Evolutionary conservation across 2,888 invertebrate species (phyloP).

Genomic region (Liopterus haemorrhoidalis): DNA sequence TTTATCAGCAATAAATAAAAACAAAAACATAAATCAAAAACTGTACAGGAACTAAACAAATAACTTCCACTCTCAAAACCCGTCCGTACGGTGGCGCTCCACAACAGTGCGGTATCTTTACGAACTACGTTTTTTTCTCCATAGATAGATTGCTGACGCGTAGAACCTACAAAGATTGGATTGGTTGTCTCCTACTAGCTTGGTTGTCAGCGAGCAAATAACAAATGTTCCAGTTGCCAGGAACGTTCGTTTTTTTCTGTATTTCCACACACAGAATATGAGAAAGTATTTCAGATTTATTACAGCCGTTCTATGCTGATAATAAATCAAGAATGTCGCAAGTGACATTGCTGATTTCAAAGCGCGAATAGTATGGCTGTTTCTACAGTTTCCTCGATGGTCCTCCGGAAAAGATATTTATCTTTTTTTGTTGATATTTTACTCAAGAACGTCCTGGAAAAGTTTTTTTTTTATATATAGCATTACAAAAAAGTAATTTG

Average conservation of each 20-base stretch:
- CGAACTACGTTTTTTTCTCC: slow-evolving; percentile 22
- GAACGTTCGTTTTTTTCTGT: too few species aligned
- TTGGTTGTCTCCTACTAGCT: slow-evolving; percentile 7
- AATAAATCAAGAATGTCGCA: slow-evolving; percentile 31
- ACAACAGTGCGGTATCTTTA: slow-evolving; percentile 12
- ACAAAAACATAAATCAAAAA: too few species aligned
- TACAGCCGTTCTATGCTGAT: slow-evolving; percentile 28
- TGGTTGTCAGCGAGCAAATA: slow-evolving; percentile 19
- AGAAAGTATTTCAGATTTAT: slow-evolving; percentile 38
- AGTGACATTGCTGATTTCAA: slow-evolving; percentile 32
- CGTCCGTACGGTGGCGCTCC: slow-evolving; percentile 7
- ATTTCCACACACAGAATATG: slow-evolving; percentile 34
- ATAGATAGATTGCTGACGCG: slow-evolving; percentile 22
- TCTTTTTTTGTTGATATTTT: too few species aligned
- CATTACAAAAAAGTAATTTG: too few species aligned
- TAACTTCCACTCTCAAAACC: too few species aligned
- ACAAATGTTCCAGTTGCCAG: slow-evolving; percentile 20
- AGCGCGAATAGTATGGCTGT: slow-evolving; percentile 30
- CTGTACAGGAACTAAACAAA: too few species aligned
- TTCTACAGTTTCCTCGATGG: too few species aligned
- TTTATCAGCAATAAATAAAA: too few species aligned
- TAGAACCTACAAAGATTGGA: slow-evolving; percentile 17
- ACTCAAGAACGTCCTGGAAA: too few species aligned
- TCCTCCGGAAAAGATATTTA: too few species aligned
- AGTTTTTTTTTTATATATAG: too few species aligned